These are phyloP conservation scores for Chrysomela aeneicollis DNA, from an alignment of 2,888 invertebrate genomes.

Conservation along the genomic window DNA sequence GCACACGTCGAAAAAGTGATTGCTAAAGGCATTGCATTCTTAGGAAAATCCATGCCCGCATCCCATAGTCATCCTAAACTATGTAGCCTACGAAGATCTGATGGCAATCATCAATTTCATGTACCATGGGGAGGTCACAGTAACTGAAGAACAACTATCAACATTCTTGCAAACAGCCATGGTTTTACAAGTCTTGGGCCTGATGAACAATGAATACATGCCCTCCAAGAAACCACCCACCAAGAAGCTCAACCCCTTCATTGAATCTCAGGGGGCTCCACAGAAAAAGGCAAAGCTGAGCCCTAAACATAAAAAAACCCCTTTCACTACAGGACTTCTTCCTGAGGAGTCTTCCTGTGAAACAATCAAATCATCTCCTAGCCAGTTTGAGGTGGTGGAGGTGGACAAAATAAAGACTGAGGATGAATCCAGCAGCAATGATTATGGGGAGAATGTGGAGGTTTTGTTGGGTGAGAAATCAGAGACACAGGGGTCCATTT, in stretches of 20 bases:
- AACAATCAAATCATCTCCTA: conserved; percentile 23
- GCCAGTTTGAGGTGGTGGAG: conserved; percentile 45
- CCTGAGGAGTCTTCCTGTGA: conserved; percentile 27
- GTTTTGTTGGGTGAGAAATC: conserved; percentile 49
- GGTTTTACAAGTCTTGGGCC: conserved; percentile 72
- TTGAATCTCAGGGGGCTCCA: conserved; percentile 42
- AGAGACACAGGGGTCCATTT: conserved; percentile 52
- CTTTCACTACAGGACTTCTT: conserved; percentile 15
- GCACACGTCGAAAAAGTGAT: background rate
- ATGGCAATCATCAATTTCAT: conserved; percentile 74
- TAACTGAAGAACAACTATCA: conserved; percentile 71
- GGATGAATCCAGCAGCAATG: conserved; percentile 38
- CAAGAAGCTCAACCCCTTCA: conserved; percentile 42
- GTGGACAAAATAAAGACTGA: conserved; percentile 49
- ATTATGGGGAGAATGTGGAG: conserved; percentile 49
- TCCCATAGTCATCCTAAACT: conserved; percentile 76
- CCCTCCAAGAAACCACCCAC: conserved; percentile 31
- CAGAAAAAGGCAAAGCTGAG: conserved; percentile 46
- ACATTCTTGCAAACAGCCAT: conserved; percentile 74
- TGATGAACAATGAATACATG: conserved; percentile 54
- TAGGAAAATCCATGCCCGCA: conserved; percentile 79
- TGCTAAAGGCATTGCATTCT: conserved; percentile 40
- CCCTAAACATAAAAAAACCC: conserved; percentile 41
- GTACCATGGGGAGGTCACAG: conserved; percentile 77
- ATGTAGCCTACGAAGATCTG: conserved; percentile 72